These are phyloP conservation scores for Drosophila affinis DNA, from an alignment of 2,888 invertebrate genomes.

Conservation along the genomic window DNA sequence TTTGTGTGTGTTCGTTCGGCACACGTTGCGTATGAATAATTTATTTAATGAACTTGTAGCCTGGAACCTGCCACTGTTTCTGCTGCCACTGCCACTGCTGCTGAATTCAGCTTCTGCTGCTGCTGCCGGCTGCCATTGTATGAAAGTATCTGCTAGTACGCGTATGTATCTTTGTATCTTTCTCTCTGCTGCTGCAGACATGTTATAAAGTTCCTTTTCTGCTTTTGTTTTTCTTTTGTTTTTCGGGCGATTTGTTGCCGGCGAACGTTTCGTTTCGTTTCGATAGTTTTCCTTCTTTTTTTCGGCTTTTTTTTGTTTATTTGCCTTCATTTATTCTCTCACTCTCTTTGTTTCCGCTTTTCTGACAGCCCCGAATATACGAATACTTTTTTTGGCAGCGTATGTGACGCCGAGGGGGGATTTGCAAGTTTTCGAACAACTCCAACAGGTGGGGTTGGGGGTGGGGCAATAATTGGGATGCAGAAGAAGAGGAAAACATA, in stretches of 20 bases:
- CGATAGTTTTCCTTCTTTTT: constrained; percentile 53
- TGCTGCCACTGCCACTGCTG: constrained; percentile 15
- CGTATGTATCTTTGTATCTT: constrained; percentile 53
- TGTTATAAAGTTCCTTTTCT: constrained; percentile 65
- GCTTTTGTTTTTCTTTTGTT: constrained; percentile 69
- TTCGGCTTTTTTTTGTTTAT: not conserved
- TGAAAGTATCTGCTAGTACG: constrained; percentile 16
- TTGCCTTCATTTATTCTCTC: constrained; percentile 19
- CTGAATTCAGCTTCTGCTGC: constrained; percentile 4
- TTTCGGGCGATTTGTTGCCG: constrained; percentile 69
- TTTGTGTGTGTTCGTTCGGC: constrained; percentile 59
- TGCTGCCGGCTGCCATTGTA: constrained; percentile 33
- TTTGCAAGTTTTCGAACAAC: not conserved
- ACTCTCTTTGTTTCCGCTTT: constrained; percentile 47
- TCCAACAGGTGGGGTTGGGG: no score
- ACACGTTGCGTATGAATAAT: constrained; percentile 81
- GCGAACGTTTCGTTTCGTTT: constrained; percentile 52
- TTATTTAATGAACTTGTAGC: constrained; percentile 81
- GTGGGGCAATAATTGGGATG: no score
- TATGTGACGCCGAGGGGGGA: constrained; percentile 34
- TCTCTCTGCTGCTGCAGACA: constrained; percentile 63
- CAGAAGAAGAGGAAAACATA: no score
- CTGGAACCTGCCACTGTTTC: constrained; percentile 36
- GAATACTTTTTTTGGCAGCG: constrained; percentile 31
- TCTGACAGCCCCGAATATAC: constrained; percentile 61